phyloP scores from a whole-genome alignment of 2,888 invertebrate species.

The Lasioglossum vierecki region DNA sequence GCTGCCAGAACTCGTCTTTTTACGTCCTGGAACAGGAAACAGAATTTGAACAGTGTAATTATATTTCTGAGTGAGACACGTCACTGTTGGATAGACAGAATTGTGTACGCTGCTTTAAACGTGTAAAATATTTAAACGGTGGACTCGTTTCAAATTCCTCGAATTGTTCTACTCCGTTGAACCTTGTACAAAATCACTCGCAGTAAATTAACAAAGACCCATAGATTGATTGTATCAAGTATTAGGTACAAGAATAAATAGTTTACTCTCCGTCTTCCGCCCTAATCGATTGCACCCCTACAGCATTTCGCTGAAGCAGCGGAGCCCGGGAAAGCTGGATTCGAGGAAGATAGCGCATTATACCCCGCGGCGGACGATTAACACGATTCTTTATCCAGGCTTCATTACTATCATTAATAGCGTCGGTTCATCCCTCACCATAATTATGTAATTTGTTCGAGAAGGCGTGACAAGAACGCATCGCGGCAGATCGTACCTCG shows the following conservation, averaged over 20 bases:
- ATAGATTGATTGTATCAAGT: background rate
- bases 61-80: background rate
- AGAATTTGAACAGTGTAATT: background rate
- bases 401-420: slow-evolving; percentile 1
- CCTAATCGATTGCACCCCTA: background rate
- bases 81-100: background rate
- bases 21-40: background rate
- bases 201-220: background rate
- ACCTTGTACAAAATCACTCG: background rate
- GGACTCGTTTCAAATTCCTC: background rate
- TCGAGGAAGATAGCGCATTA: background rate
- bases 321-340: background rate
- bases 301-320: background rate
- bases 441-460: background rate
- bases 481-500: background rate
- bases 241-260: background rate
- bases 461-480: slow-evolving; percentile 13
- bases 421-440: background rate
- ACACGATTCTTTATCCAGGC: background rate
- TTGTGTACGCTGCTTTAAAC: too few relatives aligned
- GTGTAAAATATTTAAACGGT: too few relatives aligned
- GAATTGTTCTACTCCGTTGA: background rate
- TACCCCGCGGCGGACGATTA: background rate
- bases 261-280: background rate
- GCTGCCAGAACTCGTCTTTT: background rate